These are phyloP conservation scores for Bemisia tabaci DNA, from an alignment of 1,140 invertebrate genomes.

Conservation along the genomic window DNA sequence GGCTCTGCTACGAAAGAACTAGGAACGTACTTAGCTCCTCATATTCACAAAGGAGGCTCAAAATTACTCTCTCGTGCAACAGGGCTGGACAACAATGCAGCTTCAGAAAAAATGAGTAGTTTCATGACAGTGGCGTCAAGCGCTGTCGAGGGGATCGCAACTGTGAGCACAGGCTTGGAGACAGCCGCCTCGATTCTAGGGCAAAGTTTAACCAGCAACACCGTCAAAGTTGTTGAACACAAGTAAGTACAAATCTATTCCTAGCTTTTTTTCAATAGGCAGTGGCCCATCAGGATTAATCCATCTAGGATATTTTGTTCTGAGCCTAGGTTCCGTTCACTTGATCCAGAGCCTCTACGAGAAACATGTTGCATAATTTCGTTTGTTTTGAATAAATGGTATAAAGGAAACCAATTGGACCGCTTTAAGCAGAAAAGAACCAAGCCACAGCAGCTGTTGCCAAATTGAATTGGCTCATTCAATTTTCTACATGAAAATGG, in stretches of 20 bases:
- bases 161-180: constrained; percentile 51
- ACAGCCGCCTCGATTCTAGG: constrained; percentile 47
- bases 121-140: constrained; percentile 50
- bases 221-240: constrained; percentile 51
- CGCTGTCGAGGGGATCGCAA: constrained; percentile 50
- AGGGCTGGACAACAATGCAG: constrained; percentile 36
- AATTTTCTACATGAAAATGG: too few relatives aligned
- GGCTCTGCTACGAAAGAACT: constrained; percentile 45
- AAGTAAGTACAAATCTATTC: constrained; percentile 40
- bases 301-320: too few relatives aligned
- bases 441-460: too few relatives aligned
- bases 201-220: constrained; percentile 47
- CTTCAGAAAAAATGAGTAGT: constrained; percentile 41
- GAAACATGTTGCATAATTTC: too few relatives aligned
- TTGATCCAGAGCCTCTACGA: too few relatives aligned
- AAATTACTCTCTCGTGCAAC: constrained; percentile 39
- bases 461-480: too few relatives aligned
- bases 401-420: too few relatives aligned
- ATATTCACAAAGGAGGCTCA: constrained; percentile 46
- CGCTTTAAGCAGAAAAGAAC: too few relatives aligned
- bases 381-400: too few relatives aligned
- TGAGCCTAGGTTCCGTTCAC: too few relatives aligned
- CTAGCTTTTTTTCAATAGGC: too few relatives aligned
- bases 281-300: too few relatives aligned
- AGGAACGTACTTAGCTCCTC: constrained; percentile 46